These are phyloP conservation scores for Girardia tigrina DNA, from an alignment of 2,888 invertebrate species.

Conservation along the genomic window DNA sequence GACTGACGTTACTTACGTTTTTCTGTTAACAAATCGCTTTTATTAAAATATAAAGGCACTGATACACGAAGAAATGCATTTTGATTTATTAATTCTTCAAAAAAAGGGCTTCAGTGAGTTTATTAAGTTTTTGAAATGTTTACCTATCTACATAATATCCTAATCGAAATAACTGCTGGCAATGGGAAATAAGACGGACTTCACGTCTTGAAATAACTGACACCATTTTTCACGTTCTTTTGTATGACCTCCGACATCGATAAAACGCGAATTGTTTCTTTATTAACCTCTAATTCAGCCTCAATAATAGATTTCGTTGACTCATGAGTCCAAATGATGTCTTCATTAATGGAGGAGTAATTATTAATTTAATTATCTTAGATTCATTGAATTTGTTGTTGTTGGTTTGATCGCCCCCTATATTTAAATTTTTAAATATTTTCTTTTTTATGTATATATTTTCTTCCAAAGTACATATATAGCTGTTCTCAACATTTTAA, in stretches of 20 bases:
- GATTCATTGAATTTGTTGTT: no score
- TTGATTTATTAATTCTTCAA: not conserved
- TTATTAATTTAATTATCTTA: not conserved
- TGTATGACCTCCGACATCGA: constrained; percentile 25
- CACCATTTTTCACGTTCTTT: constrained; percentile 21
- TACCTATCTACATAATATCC: not conserved
- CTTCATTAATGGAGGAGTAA: not conserved
- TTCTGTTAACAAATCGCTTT: constrained; percentile 5
- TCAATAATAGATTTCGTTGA: no score
- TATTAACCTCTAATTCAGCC: no score
- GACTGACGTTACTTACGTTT: not conserved
- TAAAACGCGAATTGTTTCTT: not conserved
- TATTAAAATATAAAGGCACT: not conserved
- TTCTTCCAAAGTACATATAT: no score
- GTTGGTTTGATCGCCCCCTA: no score
- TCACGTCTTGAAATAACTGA: not conserved
- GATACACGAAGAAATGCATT: not conserved
- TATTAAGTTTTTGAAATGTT: not conserved
- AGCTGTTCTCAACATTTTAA: no score
- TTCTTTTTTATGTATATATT: no score
- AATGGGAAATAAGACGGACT: not conserved
- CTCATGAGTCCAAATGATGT: not conserved
- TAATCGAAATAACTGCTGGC: constrained; percentile 13
- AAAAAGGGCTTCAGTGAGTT: constrained; percentile 16
- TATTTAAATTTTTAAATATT: no score